Evolutionary conservation across 2,888 invertebrate genomes (phyloP).

Genomic region (Plebejus melissa): DNA sequence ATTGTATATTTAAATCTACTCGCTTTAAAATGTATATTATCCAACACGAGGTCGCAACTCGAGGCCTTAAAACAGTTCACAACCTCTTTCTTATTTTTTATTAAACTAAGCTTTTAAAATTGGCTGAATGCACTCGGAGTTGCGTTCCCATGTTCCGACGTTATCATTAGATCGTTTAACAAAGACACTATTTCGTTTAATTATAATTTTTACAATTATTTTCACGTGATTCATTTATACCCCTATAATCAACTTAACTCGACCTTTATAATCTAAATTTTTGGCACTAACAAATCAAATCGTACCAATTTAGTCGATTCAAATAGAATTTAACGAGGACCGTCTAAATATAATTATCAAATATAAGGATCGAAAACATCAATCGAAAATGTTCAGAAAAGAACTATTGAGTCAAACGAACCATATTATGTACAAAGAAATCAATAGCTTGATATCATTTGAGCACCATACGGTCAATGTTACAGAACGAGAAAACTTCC

Average conservation of each 20-base stretch:
- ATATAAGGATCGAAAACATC: conserved; percentile 25
- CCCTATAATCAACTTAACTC: conserved; percentile 69
- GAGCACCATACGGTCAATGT: conserved; percentile 53
- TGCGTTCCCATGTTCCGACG: conserved; percentile 54
- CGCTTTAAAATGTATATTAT: conserved; percentile 59
- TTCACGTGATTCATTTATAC: conserved; percentile 58
- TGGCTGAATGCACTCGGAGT: conserved; percentile 62
- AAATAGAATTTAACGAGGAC: conserved; percentile 41
- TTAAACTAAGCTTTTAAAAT: conserved; percentile 68
- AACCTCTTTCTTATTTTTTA: conserved; percentile 65
- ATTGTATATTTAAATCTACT: conserved; percentile 58
- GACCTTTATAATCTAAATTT: conserved; percentile 67
- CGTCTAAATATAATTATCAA: conserved; percentile 30
- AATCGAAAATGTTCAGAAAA: conserved; percentile 17
- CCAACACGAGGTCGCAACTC: conserved; percentile 57
- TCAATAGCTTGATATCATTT: conserved; percentile 48
- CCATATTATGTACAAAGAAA: conserved; percentile 35
- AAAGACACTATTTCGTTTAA: conserved; percentile 74
- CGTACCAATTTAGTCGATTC: conserved; percentile 53
- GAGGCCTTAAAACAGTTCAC: conserved; percentile 65
- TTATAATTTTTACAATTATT: conserved; percentile 67
- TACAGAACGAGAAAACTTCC: conserved; percentile 24
- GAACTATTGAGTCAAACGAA: conserved; percentile 27
- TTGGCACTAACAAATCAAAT: conserved; percentile 77
- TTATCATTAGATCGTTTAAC: conserved; percentile 64